Evolutionary conservation across 2,888 invertebrate genomes (phyloP), one percentile per base, ranked within the genome.

Genomic region (Fabriciana adippe): DNA sequence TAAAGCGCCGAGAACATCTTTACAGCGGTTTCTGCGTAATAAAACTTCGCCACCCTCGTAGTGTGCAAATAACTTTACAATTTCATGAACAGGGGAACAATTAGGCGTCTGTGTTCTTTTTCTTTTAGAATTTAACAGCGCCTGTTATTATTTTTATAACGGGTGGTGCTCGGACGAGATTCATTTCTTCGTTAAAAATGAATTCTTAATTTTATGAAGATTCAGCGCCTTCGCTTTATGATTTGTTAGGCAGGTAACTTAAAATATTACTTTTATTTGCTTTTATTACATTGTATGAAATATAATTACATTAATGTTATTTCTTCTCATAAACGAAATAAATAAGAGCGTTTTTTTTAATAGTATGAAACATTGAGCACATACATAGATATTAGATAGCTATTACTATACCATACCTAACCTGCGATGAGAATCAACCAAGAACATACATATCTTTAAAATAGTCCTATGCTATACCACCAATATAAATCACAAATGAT

Each of bases 71-170:
- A 90, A 91, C 89, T 92, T 90, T 89, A 90, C 90, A 91, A 89
- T 92, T 92, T 92, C 88, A 92, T 90, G 91, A 92, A 90, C 91
- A 88, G 87, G 90, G 90, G 89, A 89, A 90, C 91, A 92, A 92
- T 92, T 92, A 92, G 90, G 89, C 84, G 84, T 83, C 84, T 82
- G 83, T 84, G 80, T 88, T 89, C 86, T 89, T 91, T 89, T 88
- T 66, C 88, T 88, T 89, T 86, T 87, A 3, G 83, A 85, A 85
- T 85, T 88, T 88, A 83, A 86, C 86, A 83, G 82, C 79, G 79
- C 80, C 83, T 84, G 83, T 87, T 89, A 90, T 89, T 90, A 88
- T 90, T 89, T 88, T 88, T 87, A 85, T 83, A 81, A 84, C 85
- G 77, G 73, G 77, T 75, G 79, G 81, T 78, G 78, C 79, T 81